These are phyloP conservation scores for Elaphurus davidianus DNA, from an alignment of 2,113 vertebrate species.

Conservation along the genomic window DNA sequence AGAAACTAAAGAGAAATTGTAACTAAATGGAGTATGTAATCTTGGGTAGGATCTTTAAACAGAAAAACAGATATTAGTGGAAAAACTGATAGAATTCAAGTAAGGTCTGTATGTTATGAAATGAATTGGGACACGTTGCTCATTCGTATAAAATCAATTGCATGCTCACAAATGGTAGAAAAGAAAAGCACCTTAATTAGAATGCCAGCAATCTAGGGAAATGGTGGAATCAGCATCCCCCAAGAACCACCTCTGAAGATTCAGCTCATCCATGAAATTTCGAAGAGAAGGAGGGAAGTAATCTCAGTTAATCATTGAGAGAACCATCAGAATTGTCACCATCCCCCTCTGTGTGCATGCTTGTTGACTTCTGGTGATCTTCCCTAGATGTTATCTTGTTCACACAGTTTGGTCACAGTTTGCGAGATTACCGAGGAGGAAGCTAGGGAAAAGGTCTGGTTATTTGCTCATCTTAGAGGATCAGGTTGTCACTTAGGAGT, in stretches of 20 bases:
- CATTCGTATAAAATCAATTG: not conserved
- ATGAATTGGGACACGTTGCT: not conserved
- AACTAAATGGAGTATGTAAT: not conserved
- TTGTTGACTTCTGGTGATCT: not conserved
- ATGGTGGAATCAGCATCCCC: not conserved
- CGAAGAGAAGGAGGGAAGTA: not conserved
- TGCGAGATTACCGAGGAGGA: not conserved
- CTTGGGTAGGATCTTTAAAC: not conserved
- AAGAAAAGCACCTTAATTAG: not conserved
- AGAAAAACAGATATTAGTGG: not conserved
- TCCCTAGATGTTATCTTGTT: not conserved
- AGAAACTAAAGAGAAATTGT: not conserved
- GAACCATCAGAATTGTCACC: not conserved
- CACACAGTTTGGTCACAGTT: not conserved
- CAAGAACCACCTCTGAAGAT: not conserved
- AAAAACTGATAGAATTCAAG: constrained; percentile 10
- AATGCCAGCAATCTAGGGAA: not conserved
- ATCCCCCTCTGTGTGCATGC: not conserved
- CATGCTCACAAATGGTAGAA: not conserved
- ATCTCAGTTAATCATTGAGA: not conserved
- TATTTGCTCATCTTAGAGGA: not conserved
- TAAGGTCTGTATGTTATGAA: not conserved
- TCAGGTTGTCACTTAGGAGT: not conserved
- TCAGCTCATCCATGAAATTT: not conserved
- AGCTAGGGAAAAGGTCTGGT: not conserved